These are phyloP conservation scores for Chamaetylas fuelleborni DNA, from an alignment of 2,113 vertebrate species.

Conservation along the genomic window DNA sequence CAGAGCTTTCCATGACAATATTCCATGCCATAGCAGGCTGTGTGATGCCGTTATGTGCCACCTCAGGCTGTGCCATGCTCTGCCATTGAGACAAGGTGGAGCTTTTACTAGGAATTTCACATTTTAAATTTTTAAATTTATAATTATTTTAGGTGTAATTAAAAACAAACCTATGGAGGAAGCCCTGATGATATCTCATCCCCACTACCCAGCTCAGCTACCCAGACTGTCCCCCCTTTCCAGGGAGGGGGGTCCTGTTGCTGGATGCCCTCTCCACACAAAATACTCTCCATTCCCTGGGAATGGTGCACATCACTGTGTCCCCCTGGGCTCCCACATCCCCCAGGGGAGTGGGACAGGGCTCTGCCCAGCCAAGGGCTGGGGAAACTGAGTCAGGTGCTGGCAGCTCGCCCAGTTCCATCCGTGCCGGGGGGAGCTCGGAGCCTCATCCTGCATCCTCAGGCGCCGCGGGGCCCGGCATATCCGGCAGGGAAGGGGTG, in stretches of 20 bases:
- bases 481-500: constrained; percentile 52
- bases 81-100: rapidly evolving
- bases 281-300: background rate
- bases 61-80: background rate
- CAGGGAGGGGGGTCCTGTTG: rapidly evolving
- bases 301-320: rapidly evolving
- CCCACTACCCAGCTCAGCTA: background rate
- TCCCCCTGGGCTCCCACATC: background rate
- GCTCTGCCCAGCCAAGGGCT: too few species aligned
- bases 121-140: rapidly evolving
- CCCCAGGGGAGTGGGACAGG: background rate
- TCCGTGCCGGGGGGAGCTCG: rapidly evolving
- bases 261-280: background rate
- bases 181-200: background rate
- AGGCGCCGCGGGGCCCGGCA: background rate
- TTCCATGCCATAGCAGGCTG: background rate
- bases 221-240: background rate
- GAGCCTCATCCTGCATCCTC: background rate
- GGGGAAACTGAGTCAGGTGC: background rate
- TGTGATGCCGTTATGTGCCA: background rate
- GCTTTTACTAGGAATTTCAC: background rate
- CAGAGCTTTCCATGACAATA: background rate
- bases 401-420: background rate
- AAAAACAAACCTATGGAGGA: background rate
- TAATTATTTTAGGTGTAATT: background rate